Evolutionary conservation across 1,140 invertebrate genomes (phyloP), one percentile per base, ranked within the genome.

Genomic region (Ceratosolen solmsi): DNA sequence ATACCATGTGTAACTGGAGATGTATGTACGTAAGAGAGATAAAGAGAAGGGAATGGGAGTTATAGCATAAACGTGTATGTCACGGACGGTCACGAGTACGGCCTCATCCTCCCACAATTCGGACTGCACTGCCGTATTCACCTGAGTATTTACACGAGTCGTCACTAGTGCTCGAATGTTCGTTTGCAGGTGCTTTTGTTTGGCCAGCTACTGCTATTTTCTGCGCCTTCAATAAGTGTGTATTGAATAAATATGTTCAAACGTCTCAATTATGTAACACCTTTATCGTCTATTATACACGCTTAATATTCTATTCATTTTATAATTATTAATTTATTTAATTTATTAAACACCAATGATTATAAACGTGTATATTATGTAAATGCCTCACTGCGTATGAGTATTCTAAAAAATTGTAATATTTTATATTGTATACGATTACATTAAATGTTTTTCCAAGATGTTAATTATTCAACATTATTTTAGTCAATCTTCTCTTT

Each of bases 61-160:
- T 82, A 85, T 77, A 84, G 85, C 84, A 83, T 74, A 83, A 86
- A 84, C 81, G 86, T 87, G 82, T 87, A 86, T 86, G 86, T 87
- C 86, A 86, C 82, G 86, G 78, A 70, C 84, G 84, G 85, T 87
- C 86, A 87, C 86, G 87, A 87, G 79, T 75, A 80, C 72, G 79
- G 81, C 83, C 83, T 86, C 85, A 84, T 86, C 86, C 85, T 86
- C 85, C 84, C 84, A 74, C 65, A 13, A 51, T 49, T 41, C 13
- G 41, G 79, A 15, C 83, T 46, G 30, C 68, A 46, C 56, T 41
- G n/a, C 41, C 41, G 17, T 13, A 74, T 11, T 27, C 72, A 20
- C n/a, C 33, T 54, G 74, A 30, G 25, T 72, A 72, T 68, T 68
- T 70, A 68, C 63, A 79, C 33, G 51, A 25, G 49, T 79, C 25